Evolutionary conservation across 2,113 vertebrate species (phyloP).

Genomic region (Cromileptes altivelis): DNA sequence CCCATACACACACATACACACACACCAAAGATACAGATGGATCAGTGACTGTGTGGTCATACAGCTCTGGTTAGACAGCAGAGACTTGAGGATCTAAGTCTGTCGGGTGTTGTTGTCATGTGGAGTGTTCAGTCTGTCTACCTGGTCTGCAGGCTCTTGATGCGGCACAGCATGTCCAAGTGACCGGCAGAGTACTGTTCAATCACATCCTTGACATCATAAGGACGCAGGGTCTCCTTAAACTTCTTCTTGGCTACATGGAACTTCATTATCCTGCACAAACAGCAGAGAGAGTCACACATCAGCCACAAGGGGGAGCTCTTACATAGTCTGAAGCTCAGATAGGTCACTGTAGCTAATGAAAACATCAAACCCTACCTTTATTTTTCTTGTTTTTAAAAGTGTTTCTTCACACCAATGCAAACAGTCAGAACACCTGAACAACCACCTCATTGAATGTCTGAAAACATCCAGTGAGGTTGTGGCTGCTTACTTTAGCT

Average conservation of each 20-base stretch:
- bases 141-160: constrained; percentile 97
- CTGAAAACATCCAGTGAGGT: not conserved
- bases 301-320: constrained; percentile 44
- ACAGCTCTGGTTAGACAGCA: not conserved
- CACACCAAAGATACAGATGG: constrained; percentile 2
- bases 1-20: constrained; percentile 18
- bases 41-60: constrained; percentile 16
- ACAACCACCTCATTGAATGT: not conserved
- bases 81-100: not conserved
- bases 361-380: not conserved
- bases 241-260: constrained; percentile 98
- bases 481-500: not conserved
- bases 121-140: constrained; percentile 62
- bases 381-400: not conserved
- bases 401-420: not conserved
- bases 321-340: not conserved
- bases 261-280: constrained; percentile 96
- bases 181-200: constrained; percentile 98
- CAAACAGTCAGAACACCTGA: constrained; percentile 19
- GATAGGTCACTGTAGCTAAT: not conserved
- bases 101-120: not conserved
- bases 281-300: not conserved
- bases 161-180: constrained; percentile 97
- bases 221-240: constrained; percentile 96
- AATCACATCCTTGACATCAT: constrained; percentile 98